Base-by-base conservation (phyloP, 2,888 invertebrate species). In the Calameuta filiformis region DNA sequence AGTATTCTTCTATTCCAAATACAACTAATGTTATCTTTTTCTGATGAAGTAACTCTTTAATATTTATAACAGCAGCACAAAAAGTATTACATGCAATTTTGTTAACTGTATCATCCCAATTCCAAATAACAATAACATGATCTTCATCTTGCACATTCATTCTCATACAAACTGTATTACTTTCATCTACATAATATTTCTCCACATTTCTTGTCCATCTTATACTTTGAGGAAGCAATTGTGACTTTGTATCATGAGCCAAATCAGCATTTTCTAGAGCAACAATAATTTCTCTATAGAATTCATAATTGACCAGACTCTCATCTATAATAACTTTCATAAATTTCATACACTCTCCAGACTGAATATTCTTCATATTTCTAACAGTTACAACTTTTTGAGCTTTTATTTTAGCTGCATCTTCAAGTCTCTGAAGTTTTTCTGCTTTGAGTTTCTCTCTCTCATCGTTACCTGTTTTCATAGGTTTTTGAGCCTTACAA, bases 191-290 rank as follows among this genome's bases (percentile, higher is more conserved):
- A 78, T 85, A 85, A 78, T 87, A 75, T 11, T 87, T 78, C 69
- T 90, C 89, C 1, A 87, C 74, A 37, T 81, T 88, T 84, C 92
- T 88, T 34, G 81, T 91, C 93, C 93, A 93, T 2, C 90, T 89
- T 68, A 93, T 88, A 75, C 91, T 89, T 75, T 90, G 89, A 30
- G 92, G 87, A 78, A 92, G 82, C 34, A 89, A 74, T 83, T 92
- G 91, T 15, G 88, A 84, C 12, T 85, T 80, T 11, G 89, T 75
- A 75, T 83, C 86, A 81, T 87, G 92, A 33, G 83, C 83, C 56
- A 92, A 83, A 37, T 89, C 87, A 23, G 85, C 81, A 35, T 85
- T 84, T 77, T 87, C 78, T 71, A 93, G 84, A 15, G 83, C 76
- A 11, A 80, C 83, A 34, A 88, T 81, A 75, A 93, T 86, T 71